Conservation (phyloP, 2,888 invertebrate species). For the Coelopa pilipes region DNA sequence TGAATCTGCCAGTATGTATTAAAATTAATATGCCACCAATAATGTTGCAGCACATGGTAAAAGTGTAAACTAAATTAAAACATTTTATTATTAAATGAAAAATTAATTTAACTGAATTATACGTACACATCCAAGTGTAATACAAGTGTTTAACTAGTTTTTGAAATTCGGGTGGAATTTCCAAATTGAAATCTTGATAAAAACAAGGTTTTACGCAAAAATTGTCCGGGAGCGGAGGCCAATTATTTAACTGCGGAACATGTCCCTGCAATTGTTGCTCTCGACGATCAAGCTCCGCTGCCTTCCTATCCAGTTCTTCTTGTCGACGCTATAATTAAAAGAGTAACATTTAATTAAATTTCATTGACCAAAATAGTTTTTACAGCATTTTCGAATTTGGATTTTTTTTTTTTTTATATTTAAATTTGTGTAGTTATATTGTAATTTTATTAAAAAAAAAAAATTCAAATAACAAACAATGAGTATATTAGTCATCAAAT, state of each 20-base stretch:
- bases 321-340: slow-evolving; percentile 74
- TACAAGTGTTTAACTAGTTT: slow-evolving; percentile 94
- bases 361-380: too few relatives aligned
- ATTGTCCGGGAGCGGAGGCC: slow-evolving; percentile 95
- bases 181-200: slow-evolving; percentile 98
- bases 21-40: slow-evolving; percentile 85
- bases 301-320: slow-evolving; percentile 92
- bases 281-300: slow-evolving; percentile 85
- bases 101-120: not conserved
- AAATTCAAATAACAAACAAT: too few relatives aligned
- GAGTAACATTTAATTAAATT: not conserved
- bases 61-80: slow-evolving; percentile 80
- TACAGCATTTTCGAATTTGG: too few relatives aligned
- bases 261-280: slow-evolving; percentile 83
- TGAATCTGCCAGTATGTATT: slow-evolving; percentile 72
- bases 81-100: not conserved
- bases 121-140: slow-evolving; percentile 97
- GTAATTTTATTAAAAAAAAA: too few relatives aligned
- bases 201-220: slow-evolving; percentile 98
- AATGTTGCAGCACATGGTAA: slow-evolving; percentile 86
- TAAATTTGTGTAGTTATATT: too few relatives aligned
- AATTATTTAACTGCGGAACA: slow-evolving; percentile 88
- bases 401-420: too few relatives aligned
- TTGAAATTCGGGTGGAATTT: slow-evolving; percentile 98
- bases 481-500: too few relatives aligned